Evolutionary conservation across 37 sponge, comb jelly and placozoan genomes (phyloP).

Genomic region (Cladorhizidae sp.): DNA sequence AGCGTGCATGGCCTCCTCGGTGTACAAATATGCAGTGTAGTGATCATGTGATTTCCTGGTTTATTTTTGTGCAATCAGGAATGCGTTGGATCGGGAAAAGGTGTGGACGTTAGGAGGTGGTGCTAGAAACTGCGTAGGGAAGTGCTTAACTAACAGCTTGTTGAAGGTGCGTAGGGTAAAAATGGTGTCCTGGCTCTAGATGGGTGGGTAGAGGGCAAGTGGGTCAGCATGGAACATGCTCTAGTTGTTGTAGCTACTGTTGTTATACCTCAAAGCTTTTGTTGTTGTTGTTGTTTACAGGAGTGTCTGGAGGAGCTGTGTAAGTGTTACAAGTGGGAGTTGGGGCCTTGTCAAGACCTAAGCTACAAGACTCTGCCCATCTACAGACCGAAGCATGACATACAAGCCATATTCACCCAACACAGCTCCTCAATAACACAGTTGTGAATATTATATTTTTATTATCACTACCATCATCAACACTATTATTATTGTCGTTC

Average conservation of each 20-base stretch:
- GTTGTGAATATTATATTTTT: too few species aligned
- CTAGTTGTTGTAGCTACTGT: not conserved
- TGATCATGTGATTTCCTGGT: not conserved
- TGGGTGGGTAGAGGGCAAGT: too few species aligned
- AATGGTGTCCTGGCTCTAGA: not conserved
- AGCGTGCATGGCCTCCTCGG: too few species aligned
- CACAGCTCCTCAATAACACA: too few species aligned
- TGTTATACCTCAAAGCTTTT: not conserved
- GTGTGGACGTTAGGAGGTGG: conserved; percentile 95
- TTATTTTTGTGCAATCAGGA: conserved; percentile 25
- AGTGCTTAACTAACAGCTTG: conserved; percentile 42
- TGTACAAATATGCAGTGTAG: not conserved
- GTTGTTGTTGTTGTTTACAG: conserved; percentile 10
- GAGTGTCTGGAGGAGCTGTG: conserved; percentile 46
- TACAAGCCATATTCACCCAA: conserved; percentile 33
- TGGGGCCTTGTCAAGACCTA: conserved; percentile 57
- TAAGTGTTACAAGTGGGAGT: conserved; percentile 44
- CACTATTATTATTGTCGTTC: too few species aligned
- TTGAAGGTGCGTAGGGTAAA: conserved; percentile 42
- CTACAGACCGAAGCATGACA: conserved; percentile 69
- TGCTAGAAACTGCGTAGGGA: conserved; percentile 77
- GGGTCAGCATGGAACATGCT: too few species aligned
- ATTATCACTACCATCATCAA: too few species aligned
- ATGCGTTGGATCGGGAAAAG: conserved; percentile 52
- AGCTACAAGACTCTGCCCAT: conserved; percentile 82